Conservation (phyloP, 2,888 invertebrate species). For the Ganaspis brasiliensis region DNA sequence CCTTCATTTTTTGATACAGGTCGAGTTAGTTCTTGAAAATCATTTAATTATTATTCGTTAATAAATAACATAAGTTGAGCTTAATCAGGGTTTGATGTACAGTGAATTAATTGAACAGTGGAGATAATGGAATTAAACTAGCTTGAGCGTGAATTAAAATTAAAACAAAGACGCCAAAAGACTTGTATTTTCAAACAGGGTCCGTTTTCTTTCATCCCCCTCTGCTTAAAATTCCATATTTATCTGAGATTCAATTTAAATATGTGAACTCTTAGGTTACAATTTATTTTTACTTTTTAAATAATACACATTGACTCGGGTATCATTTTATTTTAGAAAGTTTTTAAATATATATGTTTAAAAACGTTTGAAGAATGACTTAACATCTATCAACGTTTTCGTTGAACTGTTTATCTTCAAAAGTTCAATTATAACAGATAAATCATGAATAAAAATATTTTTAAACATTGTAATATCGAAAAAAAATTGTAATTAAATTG, state of each 20-base stretch:
- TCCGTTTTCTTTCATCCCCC: slow-evolving; percentile 26
- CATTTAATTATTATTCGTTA: not conserved
- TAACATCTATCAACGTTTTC: not conserved
- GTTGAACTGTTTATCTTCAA: slow-evolving; percentile 8
- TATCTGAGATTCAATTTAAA: slow-evolving; percentile 19
- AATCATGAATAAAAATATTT: not conserved
- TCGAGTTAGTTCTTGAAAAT: slow-evolving; percentile 26
- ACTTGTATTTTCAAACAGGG: slow-evolving; percentile 31
- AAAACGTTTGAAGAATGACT: not conserved
- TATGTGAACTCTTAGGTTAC: not conserved
- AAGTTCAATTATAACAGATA: not conserved
- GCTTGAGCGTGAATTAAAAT: not conserved
- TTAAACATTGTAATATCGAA: too few species aligned
- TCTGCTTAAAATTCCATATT: not conserved
- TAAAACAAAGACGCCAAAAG: slow-evolving; percentile 16
- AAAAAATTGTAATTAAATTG: too few species aligned
- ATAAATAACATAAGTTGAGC: not conserved
- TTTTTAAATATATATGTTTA: not conserved
- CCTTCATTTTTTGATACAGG: slow-evolving; percentile 24
- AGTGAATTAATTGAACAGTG: not conserved
- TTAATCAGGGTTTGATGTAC: not conserved
- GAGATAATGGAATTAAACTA: not conserved
- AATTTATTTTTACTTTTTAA: not conserved
- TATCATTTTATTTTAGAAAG: not conserved
- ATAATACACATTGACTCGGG: not conserved